phyloP scores from a whole-genome alignment of 2,888 invertebrate genomes.

The Branchellion lobata region DNA sequence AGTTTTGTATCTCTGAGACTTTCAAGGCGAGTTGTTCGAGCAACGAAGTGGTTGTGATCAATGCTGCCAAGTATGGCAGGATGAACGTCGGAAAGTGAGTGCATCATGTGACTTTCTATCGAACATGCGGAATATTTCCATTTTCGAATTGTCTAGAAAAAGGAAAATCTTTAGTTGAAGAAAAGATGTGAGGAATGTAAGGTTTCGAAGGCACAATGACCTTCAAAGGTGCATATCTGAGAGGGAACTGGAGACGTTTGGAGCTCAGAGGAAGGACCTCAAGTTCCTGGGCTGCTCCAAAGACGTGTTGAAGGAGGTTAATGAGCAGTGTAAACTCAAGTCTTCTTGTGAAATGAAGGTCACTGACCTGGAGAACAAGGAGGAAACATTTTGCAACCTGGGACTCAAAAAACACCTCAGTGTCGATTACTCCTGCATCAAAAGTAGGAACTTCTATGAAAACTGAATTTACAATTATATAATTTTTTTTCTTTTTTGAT shows the following conservation, averaged over 20 bases:
- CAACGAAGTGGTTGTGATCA: slow-evolving; percentile 27
- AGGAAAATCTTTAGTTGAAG: too few relatives aligned
- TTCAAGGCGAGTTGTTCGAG: slow-evolving; percentile 33
- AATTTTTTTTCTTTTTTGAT: not conserved
- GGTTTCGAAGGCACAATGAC: too few relatives aligned
- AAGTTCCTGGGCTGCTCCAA: slow-evolving; percentile 36
- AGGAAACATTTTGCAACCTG: slow-evolving; percentile 28
- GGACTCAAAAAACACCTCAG: slow-evolving; percentile 41
- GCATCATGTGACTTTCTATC: not conserved
- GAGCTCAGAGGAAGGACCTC: slow-evolving; percentile 1
- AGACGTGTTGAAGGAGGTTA: slow-evolving; percentile 29
- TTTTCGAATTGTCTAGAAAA: too few relatives aligned
- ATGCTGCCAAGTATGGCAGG: slow-evolving; percentile 35
- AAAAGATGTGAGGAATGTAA: too few relatives aligned
- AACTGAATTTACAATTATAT: not conserved
- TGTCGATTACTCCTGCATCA: slow-evolving; percentile 37
- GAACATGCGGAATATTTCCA: too few relatives aligned
- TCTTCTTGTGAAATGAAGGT: slow-evolving; percentile 20
- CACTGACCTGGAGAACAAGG: slow-evolving; percentile 11
- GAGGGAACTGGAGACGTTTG: slow-evolving; percentile 13
- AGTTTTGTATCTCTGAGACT: slow-evolving; percentile 15
- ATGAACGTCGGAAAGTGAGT: slow-evolving; percentile 35
- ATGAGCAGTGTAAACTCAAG: slow-evolving; percentile 30
- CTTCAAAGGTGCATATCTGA: slow-evolving; percentile 17
- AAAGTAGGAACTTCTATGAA: slow-evolving; percentile 12